Evolutionary conservation across 2,797 vertebrate genomes (phyloP), one percentile per base, ranked within the genome.

Genomic region (Cuniculus paca): DNA sequence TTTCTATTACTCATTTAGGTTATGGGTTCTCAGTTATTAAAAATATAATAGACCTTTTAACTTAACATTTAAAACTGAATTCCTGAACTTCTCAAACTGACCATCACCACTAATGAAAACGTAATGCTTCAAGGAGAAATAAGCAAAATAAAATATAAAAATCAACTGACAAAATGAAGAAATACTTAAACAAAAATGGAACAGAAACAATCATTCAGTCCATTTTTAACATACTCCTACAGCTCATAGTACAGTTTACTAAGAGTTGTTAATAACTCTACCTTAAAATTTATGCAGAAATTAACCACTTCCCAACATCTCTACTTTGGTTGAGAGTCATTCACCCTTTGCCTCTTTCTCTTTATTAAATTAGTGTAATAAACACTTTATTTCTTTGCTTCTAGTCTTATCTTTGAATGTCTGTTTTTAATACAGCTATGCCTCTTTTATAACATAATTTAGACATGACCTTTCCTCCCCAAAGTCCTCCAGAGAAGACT

Each of bases 111-210:
- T 56, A 91, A 60, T 58, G 39, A 72, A n/a, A 91, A 60, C 19
- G 74, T 24, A 89, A 14, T 86, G 12, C 8, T 74, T 79, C 26
- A 91, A 65, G 39, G 24, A 82, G n/a, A 26, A 81, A 89, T 42
- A 65, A 48, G 84, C n/a, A 88, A 81, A 90, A 60, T 3, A 89
- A 83, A 88, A 70, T 10, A 58, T 70, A 26, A 42, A 97, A 83
- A 82, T 14, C n/a, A 88, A 77, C 19, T 45, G 9, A 68, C 28
- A 88, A 88, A 45, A 13, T n/a, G 80, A 79, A 39, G 24, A 45
- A 74, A 75, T 28, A 42, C 0, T 31, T 3, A 5, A 5, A 48
- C 13, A 28, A 45, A 58, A 77, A 88, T 26, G 34, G 20, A 81
- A 74, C 4, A 72, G 52, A 7, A 85, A 63, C 0, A 84, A 14